A percentile compares a stretch with the other conserved stretches of the same genome.
phyloP scores from a whole-genome alignment of 2,113 vertebrate genomes.

The Cryptoleucopteryx plumbea region DNA sequence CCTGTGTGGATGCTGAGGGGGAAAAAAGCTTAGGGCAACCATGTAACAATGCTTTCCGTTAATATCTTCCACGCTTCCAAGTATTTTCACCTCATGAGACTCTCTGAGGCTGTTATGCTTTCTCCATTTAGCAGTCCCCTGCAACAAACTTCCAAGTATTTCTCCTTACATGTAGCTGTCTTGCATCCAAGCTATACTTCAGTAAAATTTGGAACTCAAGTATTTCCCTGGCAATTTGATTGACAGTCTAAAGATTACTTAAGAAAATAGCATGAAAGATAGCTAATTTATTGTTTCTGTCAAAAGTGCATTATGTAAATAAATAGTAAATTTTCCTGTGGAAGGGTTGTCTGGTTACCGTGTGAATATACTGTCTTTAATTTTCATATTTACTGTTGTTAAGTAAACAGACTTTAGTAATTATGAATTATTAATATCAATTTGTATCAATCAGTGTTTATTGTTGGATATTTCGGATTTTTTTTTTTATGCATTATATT shows the following conservation, averaged over 20 bases:
- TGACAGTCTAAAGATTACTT: background rate
- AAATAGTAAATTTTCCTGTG: background rate
- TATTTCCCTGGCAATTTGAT: background rate
- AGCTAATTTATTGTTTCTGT: background rate
- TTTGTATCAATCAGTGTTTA: background rate
- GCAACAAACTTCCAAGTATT: background rate
- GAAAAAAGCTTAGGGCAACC: background rate
- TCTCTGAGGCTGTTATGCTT: background rate
- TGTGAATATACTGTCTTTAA: background rate
- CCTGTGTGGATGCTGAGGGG: accelerated
- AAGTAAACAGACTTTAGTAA: background rate
- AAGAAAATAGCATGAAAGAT: background rate
- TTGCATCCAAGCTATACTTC: background rate
- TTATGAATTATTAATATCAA: background rate
- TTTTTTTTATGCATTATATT: background rate
- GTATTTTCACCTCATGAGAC: background rate
- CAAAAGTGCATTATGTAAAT: background rate
- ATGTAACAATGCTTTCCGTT: background rate
- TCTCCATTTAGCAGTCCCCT: background rate
- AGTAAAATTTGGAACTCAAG: background rate
- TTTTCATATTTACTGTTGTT: background rate
- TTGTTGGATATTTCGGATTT: background rate
- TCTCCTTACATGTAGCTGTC: background rate
- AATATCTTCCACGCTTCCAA: background rate
- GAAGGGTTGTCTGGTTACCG: background rate